Conservation (phyloP, 2,113 vertebrate species). For the Platichthys flesus region DNA sequence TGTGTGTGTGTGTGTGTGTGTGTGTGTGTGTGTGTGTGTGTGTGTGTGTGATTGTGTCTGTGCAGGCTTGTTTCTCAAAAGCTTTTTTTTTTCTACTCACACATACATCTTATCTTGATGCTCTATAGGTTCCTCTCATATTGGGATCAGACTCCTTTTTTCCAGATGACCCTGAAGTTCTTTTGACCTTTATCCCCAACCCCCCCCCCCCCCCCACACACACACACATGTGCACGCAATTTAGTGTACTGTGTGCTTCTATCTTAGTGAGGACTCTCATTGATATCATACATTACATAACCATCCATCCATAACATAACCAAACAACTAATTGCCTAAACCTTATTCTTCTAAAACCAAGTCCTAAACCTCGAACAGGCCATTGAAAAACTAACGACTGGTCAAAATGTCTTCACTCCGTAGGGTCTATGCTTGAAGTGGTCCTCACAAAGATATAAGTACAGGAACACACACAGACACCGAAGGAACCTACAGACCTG, state of each 20-base stretch:
- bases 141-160: slow-evolving; percentile 9
- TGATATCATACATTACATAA: too few relatives aligned
- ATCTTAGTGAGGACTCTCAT: too few relatives aligned
- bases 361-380: too few relatives aligned
- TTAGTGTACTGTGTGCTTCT: too few relatives aligned
- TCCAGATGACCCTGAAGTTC: background rate
- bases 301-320: too few relatives aligned
- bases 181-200: background rate
- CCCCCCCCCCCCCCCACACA: background rate
- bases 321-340: too few relatives aligned
- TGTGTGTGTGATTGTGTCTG: background rate
- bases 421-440: too few relatives aligned
- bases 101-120: background rate
- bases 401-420: too few relatives aligned
- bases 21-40: background rate
- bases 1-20: slow-evolving; percentile 8
- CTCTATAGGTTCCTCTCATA: background rate
- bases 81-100: slow-evolving; percentile 10
- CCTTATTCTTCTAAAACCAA: too few relatives aligned
- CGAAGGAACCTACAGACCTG: slow-evolving; percentile 6
- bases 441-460: too few relatives aligned
- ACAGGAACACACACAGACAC: background rate
- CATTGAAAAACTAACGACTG: too few relatives aligned
- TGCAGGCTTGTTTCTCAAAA: slow-evolving; percentile 4
- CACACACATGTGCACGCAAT: background rate